Evolutionary conservation across 2,888 invertebrate species (phyloP), one percentile per base, ranked within the genome.

Genomic region (Dichetophora obliterata): DNA sequence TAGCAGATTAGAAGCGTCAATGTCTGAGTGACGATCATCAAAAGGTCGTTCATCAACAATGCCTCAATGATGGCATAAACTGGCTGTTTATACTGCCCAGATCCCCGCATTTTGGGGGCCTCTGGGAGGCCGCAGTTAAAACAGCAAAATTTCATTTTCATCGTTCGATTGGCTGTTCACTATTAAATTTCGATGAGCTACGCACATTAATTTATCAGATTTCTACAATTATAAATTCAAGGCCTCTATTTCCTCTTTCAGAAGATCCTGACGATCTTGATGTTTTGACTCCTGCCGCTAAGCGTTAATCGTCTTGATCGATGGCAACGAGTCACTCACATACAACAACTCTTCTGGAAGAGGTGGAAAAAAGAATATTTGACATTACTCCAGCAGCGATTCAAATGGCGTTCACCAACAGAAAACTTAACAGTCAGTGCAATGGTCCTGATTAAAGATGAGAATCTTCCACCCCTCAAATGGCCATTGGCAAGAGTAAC

Each of bases 211-310:
- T 77, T 1, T 80, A 76, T 37, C 70, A 81, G 77, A 78, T 80
- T 61, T 70, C 77, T 11, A 78, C 80, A 3, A 75, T 79, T n/a
- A 75, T 82, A 37, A 81, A 82, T 48, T 81, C 79, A 31, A 34
- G 81, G 16, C 80, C 77, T 31, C 54, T 80, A 34, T 81, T 76
- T 77, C 81, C 80, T 37, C 78, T 81, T 75, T 65, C 81, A 77
- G 80, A 81, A 57, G 76, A 78, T 54, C 76, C 78, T n/a, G 79
- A 77, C 61, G 79, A 80, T 68, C 52, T 81, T 19, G 80, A 78
- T 8, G 71, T 78, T 34, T 14, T 71, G 54, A 80, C 69, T 16
- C 52, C 59, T 77, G 1, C 43, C 52, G 31, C 48, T 79, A 14
- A 79, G 76, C 72, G 24, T 77, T 11, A 79, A 50, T 70, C 75